Base-by-base conservation (phyloP, 1,140 invertebrate genomes). In the Diorhabda elongata region DNA sequence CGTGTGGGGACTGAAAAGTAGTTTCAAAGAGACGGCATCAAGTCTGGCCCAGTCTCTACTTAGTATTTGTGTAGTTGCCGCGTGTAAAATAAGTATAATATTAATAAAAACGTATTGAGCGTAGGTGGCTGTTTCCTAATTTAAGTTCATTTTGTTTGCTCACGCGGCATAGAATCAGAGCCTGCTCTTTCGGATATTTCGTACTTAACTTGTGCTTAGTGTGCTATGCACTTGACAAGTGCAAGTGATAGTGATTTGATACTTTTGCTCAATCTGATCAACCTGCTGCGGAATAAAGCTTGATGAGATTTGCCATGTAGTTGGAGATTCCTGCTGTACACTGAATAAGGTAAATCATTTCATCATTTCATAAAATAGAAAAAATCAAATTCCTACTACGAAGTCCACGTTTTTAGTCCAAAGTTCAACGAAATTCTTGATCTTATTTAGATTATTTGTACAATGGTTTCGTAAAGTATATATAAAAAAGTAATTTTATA, bases 111-210 rank as follows among this genome's bases (percentile, higher is more conserved):
- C 65, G 65, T 67, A 42, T 67, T 65, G 56, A 45, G 58, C 58
- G 65, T 67, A 67, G 65, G 65, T 60, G 65, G 65, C 42, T 42
- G 65, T 67, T 67, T 67, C 65, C 65, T 67, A 60, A 67, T 67
- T 67, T 67, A 67, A 67, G 65, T 67, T 67, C 65, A 45, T 67
- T 67, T 60, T 60, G 65, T 67, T 67, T 47, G 65, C 61, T 63
- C 11, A 60, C 58, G 42, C 58, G 58, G 58, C 58, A 11, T 11
- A 26, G 58, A 42, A 60, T 5, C 64, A 58, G 61, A 44, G 42
- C 61, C 61, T 44, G 61, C 61, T 59, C 47, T 63, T 63, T 11
- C 11, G 47, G 41, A 65, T 65, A 57, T 65, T 65, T 65, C 64
- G 56, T 57, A 65, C 56, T 58, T 65, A 57, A 52, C 47, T 52